Evolutionary conservation across 2,113 vertebrate genomes (phyloP).

Genomic region (Brachyhypopomus gauderio): DNA sequence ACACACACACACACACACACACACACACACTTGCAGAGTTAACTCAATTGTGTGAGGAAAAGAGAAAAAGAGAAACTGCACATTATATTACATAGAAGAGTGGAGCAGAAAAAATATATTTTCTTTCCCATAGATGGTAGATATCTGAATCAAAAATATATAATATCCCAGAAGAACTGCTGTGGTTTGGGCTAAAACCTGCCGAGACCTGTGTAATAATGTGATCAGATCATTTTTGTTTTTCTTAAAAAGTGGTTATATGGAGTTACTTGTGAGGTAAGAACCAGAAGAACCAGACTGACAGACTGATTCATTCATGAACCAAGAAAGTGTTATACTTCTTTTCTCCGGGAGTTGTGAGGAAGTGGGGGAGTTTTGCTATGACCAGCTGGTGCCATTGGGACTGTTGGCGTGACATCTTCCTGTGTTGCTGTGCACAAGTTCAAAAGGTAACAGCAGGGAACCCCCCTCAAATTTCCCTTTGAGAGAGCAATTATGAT

Average conservation of each 20-base stretch:
- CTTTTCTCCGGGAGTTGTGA: not conserved
- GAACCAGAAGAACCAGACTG: not conserved
- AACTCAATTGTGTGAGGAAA: not conserved
- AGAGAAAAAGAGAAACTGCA: slow-evolving; percentile 40
- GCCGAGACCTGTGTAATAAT: not conserved
- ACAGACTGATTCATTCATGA: not conserved
- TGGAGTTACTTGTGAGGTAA: not conserved
- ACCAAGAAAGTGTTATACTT: not conserved
- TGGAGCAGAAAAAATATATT: not conserved
- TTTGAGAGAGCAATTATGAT: not conserved
- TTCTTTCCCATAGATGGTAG: not conserved
- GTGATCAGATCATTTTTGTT: not conserved
- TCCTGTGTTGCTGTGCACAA: not conserved
- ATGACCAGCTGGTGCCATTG: slow-evolving; percentile 4
- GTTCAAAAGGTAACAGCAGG: not conserved
- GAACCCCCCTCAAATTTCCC: not conserved
- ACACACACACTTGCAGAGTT: not conserved
- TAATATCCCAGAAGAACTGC: not conserved
- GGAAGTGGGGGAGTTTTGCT: not conserved
- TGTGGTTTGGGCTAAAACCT: not conserved
- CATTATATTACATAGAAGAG: not conserved
- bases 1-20: not conserved
- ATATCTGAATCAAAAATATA: not conserved
- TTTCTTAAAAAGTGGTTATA: not conserved
- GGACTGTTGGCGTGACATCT: not conserved